Base-by-base conservation (phyloP, 2,797 vertebrate species). In the Channa striata region DNA sequence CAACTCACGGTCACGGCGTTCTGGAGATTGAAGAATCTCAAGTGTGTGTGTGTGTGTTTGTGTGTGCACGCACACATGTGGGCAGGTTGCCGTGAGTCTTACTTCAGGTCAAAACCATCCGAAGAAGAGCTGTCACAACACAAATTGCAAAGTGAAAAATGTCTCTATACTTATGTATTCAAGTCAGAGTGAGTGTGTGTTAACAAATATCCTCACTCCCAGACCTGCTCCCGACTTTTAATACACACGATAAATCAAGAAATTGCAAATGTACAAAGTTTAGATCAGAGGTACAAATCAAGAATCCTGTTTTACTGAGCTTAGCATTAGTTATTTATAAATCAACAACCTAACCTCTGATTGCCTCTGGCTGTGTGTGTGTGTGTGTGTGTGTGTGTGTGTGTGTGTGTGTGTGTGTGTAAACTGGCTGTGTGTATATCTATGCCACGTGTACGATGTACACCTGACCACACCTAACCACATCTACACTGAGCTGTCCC, bases 1-100 rank as follows among this genome's bases (percentile, higher is more conserved):
- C 72, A 77, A 70, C 54, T 77, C 62, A 30, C 19, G 74, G 85
- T 77, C 80, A 79, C 59, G 8, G 54, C 60, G 53, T 69, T 71
- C 34, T 34, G 16, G 42, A 61, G 80, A 77, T 12, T 42, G 54
- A 75, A 23, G 37, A 63, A 53, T 68, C 36, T 51, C 6, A n/a
- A 17, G 37, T 53, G 56, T 60, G 54, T 63, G 57, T 58, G 34
- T 39, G 40, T 68, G 56, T 19, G 42, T 61, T 57, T 5, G 20
- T 30, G 25, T 30, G 4, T 30, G 25, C 6, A 6, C 6, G 25
- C 2, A 6, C 25, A 30, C 25, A 30, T 30, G 25, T 30, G 25
- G 25, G 25, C 25, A 30, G 25, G 25, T 30, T 4, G 25, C 25
- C 6, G 25, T 30, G 25, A 30, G 25, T 30, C 37, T 79, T 81